Evolutionary conservation across 1,140 invertebrate genomes (phyloP).

Genomic region (Aphaenogaster rudis): DNA sequence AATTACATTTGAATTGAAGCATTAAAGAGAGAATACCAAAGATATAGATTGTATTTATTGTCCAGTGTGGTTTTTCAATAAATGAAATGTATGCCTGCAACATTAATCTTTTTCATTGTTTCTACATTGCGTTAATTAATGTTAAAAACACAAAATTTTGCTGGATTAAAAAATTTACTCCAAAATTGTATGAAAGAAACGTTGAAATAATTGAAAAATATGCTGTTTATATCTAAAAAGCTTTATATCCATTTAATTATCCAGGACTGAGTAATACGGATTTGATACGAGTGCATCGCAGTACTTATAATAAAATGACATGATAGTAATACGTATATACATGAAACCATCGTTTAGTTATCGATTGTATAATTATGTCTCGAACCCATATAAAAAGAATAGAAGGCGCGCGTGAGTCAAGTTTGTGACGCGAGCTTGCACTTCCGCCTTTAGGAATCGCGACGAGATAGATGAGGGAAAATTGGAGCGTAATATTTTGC

Average conservation of each 20-base stretch:
- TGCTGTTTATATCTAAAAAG: neutral
- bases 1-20: slow-evolving; percentile 8
- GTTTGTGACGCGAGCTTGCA: neutral
- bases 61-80: neutral
- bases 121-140: slow-evolving; percentile 36
- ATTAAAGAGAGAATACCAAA: slow-evolving; percentile 20
- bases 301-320: neutral
- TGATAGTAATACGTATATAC: neutral
- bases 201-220: slow-evolving; percentile 21
- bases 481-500: slow-evolving; percentile 59
- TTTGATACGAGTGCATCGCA: neutral
- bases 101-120: slow-evolving; percentile 39
- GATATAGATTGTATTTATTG: slow-evolving; percentile 29
- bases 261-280: neutral
- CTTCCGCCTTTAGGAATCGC: slow-evolving; percentile 38
- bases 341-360: neutral
- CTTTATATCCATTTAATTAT: slow-evolving; percentile 5
- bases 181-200: neutral
- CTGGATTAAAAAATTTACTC: neutral
- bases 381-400: neutral
- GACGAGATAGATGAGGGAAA: slow-evolving; percentile 21
- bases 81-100: slow-evolving; percentile 17
- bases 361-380: neutral
- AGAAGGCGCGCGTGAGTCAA: neutral
- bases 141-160: slow-evolving; percentile 15